Evolutionary conservation across 2,113 vertebrate genomes (phyloP).

Genomic region (Anguilla japonica): DNA sequence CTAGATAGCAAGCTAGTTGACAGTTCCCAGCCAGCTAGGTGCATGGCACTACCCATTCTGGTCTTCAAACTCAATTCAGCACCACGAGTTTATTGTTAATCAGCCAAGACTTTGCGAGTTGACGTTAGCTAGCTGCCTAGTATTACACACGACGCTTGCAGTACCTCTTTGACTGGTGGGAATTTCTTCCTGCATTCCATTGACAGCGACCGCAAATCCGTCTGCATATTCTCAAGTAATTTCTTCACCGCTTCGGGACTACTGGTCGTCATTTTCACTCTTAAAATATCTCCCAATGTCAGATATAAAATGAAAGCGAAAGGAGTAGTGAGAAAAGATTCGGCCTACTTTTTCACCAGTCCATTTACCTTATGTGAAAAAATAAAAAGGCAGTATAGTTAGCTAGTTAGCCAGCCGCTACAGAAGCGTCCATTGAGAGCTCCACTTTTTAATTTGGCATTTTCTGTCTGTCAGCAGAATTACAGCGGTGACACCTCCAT

Average conservation of each 20-base stretch:
- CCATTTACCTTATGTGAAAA: constrained; percentile 33
- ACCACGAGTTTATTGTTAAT: not conserved
- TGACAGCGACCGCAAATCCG: constrained; percentile 89
- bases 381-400: constrained; percentile 43
- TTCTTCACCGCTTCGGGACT: constrained; percentile 96
- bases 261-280: constrained; percentile 82
- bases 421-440: constrained; percentile 56
- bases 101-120: not conserved
- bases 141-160: not conserved
- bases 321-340: constrained; percentile 43
- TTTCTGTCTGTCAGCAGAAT: constrained; percentile 40
- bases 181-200: constrained; percentile 99
- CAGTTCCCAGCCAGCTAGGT: not conserved
- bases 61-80: not conserved
- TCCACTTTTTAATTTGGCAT: constrained; percentile 46
- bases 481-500: constrained; percentile 54
- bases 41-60: not conserved
- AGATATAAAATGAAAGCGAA: constrained; percentile 31
- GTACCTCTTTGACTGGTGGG: constrained; percentile 96
- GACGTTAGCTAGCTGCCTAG: not conserved
- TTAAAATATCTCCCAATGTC: constrained; percentile 13
- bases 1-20: not conserved
- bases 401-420: not conserved
- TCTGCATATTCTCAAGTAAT: constrained; percentile 96
- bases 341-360: constrained; percentile 40